Conservation (phyloP, 2,888 invertebrate genomes). For the Rhodophaea formosa region DNA sequence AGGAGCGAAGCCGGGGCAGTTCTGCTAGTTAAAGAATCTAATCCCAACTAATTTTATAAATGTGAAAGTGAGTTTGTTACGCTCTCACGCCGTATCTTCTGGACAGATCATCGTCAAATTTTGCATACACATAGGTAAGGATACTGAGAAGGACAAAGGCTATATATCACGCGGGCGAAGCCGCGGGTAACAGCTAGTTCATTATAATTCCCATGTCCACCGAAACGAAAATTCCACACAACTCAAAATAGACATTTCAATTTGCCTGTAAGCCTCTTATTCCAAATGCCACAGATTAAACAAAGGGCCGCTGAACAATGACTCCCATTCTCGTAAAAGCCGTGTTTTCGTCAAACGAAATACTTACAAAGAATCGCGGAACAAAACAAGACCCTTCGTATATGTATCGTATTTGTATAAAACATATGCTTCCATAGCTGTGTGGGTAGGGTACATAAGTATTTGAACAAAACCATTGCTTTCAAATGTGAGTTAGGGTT, state of each 20-base stretch:
- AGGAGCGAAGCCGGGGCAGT: too few species aligned
- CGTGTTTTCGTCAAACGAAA: constrained; percentile 6
- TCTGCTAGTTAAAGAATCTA: too few species aligned
- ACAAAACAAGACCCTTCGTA: constrained; percentile 1
- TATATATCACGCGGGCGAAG: neutral
- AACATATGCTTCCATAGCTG: neutral
- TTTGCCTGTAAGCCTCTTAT: neutral
- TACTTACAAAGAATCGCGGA: constrained; percentile 1
- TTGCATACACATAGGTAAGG: too few species aligned
- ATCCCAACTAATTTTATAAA: too few species aligned
- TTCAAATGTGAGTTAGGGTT: too few species aligned
- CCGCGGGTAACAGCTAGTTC: neutral
- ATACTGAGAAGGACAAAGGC: neutral
- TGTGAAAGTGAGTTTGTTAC: too few species aligned
- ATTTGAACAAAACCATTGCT: too few species aligned
- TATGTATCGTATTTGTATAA: neutral
- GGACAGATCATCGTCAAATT: too few species aligned
- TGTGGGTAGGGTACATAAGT: too few species aligned
- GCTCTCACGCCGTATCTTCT: too few species aligned
- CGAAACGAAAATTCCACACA: neutral
- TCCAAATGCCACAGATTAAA: constrained; percentile 6
- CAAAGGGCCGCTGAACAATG: neutral
- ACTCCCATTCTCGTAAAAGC: neutral
- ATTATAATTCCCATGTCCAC: neutral
- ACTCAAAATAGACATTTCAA: neutral